phyloP scores from a whole-genome alignment of 30 jellyfish, hydroid and myxozoan species.

The Haliclystus octoradiatus region DNA sequence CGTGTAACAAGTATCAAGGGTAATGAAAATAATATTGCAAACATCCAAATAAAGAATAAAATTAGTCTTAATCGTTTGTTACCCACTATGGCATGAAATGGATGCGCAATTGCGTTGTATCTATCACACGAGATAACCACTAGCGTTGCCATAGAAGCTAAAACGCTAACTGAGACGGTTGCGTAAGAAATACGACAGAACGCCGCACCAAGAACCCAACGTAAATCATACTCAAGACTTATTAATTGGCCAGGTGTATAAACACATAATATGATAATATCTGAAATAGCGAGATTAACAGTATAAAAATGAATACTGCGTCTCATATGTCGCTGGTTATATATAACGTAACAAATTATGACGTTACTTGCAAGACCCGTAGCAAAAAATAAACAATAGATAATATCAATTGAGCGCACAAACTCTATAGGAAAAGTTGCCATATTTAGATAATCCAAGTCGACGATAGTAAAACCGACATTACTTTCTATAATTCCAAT shows the following conservation, averaged over 20 bases:
- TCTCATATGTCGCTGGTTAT: conserved; percentile 18
- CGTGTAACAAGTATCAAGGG: conserved; percentile 58
- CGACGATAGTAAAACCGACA: too few relatives aligned
- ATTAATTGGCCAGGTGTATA: conserved; percentile 74
- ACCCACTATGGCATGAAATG: conserved; percentile 9
- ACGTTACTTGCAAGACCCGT: conserved; percentile 64
- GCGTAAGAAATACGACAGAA: conserved; percentile 54
- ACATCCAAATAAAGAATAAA: conserved; percentile 48
- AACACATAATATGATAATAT: conserved; percentile 39
- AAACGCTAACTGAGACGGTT: conserved; percentile 53
- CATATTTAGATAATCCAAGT: too few relatives aligned
- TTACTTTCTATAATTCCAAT: too few relatives aligned
- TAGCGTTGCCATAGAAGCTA: conserved; percentile 78
- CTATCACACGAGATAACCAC: conserved; percentile 79
- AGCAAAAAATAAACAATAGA: too few relatives aligned
- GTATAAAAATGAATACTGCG: conserved; percentile 82
- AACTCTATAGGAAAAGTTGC: too few relatives aligned
- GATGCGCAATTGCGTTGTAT: conserved; percentile 50
- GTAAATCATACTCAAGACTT: conserved; percentile 27
- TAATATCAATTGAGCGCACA: too few relatives aligned
- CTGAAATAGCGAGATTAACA: conserved; percentile 72
- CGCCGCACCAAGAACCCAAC: conserved; percentile 69
- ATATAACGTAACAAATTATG: conserved; percentile 60
- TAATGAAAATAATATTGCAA: conserved; percentile 47
- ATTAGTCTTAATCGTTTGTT: neutral